phyloP scores from a whole-genome alignment of 2,797 vertebrate genomes.

The Sebastes glaucus region DNA sequence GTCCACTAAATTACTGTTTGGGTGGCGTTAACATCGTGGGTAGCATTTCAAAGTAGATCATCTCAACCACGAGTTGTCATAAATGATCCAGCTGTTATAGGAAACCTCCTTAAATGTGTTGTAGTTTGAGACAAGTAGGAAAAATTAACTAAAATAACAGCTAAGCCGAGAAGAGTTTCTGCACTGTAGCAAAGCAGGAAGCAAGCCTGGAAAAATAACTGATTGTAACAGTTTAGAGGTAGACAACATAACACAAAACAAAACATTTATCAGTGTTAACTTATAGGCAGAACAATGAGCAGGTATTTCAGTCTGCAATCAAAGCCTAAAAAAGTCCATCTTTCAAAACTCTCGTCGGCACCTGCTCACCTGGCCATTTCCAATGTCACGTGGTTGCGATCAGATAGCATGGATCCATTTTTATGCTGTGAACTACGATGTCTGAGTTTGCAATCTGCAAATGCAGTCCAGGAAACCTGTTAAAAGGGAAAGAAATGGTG shows the following conservation, averaged over 20 bases:
- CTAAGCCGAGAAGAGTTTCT: background rate
- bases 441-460: slow-evolving; percentile 53
- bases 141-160: background rate
- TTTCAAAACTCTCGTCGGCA: background rate
- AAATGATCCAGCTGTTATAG: background rate
- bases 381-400: slow-evolving; percentile 25
- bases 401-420: slow-evolving; percentile 55
- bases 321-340: background rate
- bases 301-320: background rate
- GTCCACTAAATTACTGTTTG: background rate
- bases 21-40: background rate
- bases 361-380: slow-evolving; percentile 59
- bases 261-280: background rate
- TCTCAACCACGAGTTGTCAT: background rate
- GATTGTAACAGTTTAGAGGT: background rate
- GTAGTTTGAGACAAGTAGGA: background rate
- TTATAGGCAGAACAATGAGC: background rate
- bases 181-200: background rate
- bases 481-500: background rate
- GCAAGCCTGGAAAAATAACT: background rate
- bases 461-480: slow-evolving; percentile 78
- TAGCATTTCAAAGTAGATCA: background rate
- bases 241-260: background rate
- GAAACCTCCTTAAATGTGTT: background rate
- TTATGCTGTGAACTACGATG: slow-evolving; percentile 26